Base-by-base conservation (phyloP, 2,888 invertebrate genomes). In the Tipula confusa region DNA sequence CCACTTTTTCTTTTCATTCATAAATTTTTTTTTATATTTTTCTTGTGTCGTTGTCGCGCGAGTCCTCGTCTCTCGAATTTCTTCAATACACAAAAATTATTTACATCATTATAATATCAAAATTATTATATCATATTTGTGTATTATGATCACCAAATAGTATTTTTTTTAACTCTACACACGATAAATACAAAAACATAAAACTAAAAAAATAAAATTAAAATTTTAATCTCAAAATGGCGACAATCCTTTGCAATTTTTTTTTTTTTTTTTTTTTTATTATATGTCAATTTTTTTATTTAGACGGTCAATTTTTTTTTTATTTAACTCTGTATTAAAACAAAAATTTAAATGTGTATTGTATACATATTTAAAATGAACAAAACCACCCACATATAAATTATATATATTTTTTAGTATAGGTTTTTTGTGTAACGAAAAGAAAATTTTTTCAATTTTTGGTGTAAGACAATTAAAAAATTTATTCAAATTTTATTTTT, bases 161-260 rank as follows among this genome's bases (percentile, higher is more conserved):
- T n/a, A 43, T 43, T 6, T 9, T 36, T 6, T 43, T 43, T 64
- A n/a, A n/a, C n/a, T 24, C 5, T 48, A 64, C 18, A 64, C 64
- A 31, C 24, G 33, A 33, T 82, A 33, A 82, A 33, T 29, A n/a
- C n/a, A 29, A 82, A 82, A 82, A 82, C 18, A 82, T 82, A 18
- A 33, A 82, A 15, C 18, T 31, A 31, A 81, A 33, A 33, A 82
- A 29, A 82, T 11, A 82, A 82, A 82, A 31, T 31, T 15, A 82
- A 80, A 80, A 29, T 5, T 80, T 80, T n/a, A 29, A 82, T 82
- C 82, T 82, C 83, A 83, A 83, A 83, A 83, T 83, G 83, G 83
- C 83, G 83, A 83, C 83, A 43, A 83, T 43, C 83, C 83, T 83
- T 43, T 83, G 83, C 82, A 82, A 82, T 82, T 82, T 80, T n/a